Conservation (phyloP, 1,140 invertebrate species). For the Aphidius gifuensis region DNA sequence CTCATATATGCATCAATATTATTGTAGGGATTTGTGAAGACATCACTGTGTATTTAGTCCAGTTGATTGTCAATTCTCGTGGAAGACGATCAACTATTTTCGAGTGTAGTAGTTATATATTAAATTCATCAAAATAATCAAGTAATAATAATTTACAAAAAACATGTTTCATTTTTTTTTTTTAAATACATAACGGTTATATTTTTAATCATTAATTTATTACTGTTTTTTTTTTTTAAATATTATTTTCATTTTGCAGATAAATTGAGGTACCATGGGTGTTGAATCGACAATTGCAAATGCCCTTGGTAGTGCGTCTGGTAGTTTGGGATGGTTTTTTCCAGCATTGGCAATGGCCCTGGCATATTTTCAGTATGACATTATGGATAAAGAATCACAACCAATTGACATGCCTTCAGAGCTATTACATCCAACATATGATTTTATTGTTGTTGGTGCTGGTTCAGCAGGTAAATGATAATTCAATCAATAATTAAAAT, state of each 20-base stretch:
- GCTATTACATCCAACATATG: slow-evolving; percentile 67
- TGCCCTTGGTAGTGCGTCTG: slow-evolving; percentile 50
- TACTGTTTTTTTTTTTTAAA: slow-evolving; percentile 1
- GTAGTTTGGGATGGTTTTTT: slow-evolving; percentile 71
- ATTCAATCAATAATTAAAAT: neutral
- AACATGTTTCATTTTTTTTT: too few species aligned
- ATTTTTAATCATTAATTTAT: slow-evolving; percentile 1
- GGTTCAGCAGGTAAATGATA: slow-evolving; percentile 80
- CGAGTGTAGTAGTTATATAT: too few species aligned
- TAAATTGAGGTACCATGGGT: slow-evolving; percentile 15
- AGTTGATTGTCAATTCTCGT: too few species aligned
- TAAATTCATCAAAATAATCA: too few species aligned
- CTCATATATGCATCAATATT: neutral
- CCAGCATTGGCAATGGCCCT: slow-evolving; percentile 75
- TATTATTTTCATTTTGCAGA: neutral
- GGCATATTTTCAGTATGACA: slow-evolving; percentile 79
- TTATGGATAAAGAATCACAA: slow-evolving; percentile 71
- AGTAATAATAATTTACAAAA: too few species aligned
- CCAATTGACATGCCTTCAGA: slow-evolving; percentile 66
- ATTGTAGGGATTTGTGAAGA: too few species aligned
- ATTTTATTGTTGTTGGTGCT: slow-evolving; percentile 88
- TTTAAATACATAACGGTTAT: too few species aligned
- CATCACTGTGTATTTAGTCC: too few species aligned
- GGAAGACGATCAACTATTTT: too few species aligned
- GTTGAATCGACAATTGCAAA: slow-evolving; percentile 44